Evolutionary conservation across 64 coral and sea anemone genomes (phyloP), one percentile per base, ranked within the genome.

Genomic region (Montipora efflorescens): DNA sequence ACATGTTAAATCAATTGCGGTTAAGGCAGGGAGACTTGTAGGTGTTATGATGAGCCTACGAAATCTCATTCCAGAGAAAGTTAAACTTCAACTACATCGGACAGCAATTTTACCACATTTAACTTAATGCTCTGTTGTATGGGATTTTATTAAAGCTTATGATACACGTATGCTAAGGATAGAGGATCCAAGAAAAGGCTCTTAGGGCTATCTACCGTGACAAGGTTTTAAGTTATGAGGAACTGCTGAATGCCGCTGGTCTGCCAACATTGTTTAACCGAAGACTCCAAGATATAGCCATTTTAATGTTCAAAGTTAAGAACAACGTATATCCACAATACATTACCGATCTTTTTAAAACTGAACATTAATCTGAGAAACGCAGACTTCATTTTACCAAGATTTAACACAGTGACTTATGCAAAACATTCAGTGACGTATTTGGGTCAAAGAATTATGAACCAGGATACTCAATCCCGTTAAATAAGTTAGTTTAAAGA

Each of bases 91-190:
- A 36, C 36, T 2, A 36, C 36, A 2, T 36, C 36, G 36, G 36
- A 36, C 1, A 2, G 36, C 36, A 36, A 36, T 36, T 14, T 19
- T 92, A 25, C 79, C 61, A 70, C 61, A 86, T 76, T 77, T 93
- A 64, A 93, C 82, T 47, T 79, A 87, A 74, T 87, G 57, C 28
- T 74, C 43, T 48, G 58, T 78, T 75, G 91, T 88, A 47, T 80
- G 91, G 83, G 50, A 93, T 15, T 93, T 93, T 77, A 87, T 79
- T 57, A 48, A 55, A 10, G 82, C 91, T 0, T 87, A 47, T 67
- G 81, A 67, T 48, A 84, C 22, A 47, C 81, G 81, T 48, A 66
- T 36, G 36, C 36, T 7, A 64, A 21, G 52, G 62, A 11, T 6
- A 67, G 66, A 64, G 81, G 81, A 69, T 84, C 22, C 53, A 84